Evolutionary conservation across 2,888 invertebrate genomes (phyloP).

Genomic region (Oxystoma pomonae): DNA sequence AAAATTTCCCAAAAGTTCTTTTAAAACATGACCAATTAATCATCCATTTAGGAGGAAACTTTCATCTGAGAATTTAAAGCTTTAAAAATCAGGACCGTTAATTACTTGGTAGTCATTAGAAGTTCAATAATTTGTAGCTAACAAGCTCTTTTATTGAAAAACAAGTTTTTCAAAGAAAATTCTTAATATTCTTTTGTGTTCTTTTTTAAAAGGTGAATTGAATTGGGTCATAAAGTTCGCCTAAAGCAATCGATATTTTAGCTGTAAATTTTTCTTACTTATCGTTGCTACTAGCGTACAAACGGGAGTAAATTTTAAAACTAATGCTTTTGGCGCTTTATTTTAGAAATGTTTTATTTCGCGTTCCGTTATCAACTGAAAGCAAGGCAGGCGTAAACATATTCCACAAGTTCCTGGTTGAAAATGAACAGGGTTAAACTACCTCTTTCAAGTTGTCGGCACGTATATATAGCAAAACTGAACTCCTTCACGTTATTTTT

Average conservation of each 20-base stretch:
- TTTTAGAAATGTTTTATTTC: background rate
- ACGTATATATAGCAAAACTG: background rate
- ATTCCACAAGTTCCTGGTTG: background rate
- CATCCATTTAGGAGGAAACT: background rate
- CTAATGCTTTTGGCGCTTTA: background rate
- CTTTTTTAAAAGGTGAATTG: background rate
- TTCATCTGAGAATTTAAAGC: background rate
- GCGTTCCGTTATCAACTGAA: background rate
- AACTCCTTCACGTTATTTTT: background rate
- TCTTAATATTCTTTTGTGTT: background rate
- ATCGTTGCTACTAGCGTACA: background rate
- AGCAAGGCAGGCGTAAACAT: background rate
- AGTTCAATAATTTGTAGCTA: background rate
- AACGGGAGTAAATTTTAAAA: background rate
- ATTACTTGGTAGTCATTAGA: background rate
- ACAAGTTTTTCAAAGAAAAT: background rate
- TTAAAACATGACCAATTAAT: background rate
- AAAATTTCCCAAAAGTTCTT: no score
- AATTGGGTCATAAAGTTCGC: background rate
- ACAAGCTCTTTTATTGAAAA: background rate
- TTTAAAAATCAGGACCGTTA: background rate
- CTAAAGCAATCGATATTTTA: background rate
- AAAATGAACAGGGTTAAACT: background rate
- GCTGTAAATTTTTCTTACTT: background rate
- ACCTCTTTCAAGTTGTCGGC: background rate